A percentile compares a stretch with the other conserved stretches of the same genome.
Evolutionary conservation across 2,888 invertebrate species (phyloP).

Genomic region (Drosophila tanythrix): DNA sequence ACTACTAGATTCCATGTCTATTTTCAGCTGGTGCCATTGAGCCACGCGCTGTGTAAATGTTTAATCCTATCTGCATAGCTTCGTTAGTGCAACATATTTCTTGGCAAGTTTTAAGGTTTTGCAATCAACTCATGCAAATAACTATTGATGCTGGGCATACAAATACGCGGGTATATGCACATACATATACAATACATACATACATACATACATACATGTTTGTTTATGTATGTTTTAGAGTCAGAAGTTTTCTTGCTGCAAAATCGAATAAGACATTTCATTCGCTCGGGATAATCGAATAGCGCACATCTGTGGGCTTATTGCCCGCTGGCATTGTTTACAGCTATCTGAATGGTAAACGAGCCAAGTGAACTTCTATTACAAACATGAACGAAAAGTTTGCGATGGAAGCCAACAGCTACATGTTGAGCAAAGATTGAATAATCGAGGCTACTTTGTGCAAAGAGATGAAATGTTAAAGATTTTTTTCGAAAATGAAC

Average conservation of each 20-base stretch:
- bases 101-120: constrained; percentile 65
- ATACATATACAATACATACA: background rate
- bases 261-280: constrained; percentile 81
- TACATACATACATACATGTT: background rate
- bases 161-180: background rate
- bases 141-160: constrained; percentile 49
- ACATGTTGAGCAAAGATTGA: constrained; percentile 27
- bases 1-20: background rate
- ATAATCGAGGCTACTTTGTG: constrained; percentile 42
- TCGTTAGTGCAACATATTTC: constrained; percentile 51
- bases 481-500: background rate
- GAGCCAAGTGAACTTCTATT: constrained; percentile 61
- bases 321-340: constrained; percentile 65
- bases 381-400: constrained; percentile 31
- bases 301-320: constrained; percentile 68
- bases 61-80: constrained; percentile 58
- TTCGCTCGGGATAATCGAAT: constrained; percentile 78
- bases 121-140: constrained; percentile 77
- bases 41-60: constrained; percentile 20
- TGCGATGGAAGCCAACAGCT: constrained; percentile 13
- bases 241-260: constrained; percentile 39
- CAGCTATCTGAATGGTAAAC: constrained; percentile 67
- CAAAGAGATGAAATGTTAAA: too few species aligned
- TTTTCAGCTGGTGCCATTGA: constrained; percentile 13
- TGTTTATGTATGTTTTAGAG: constrained; percentile 14